A percentile compares a stretch with the other conserved stretches of the same genome.
Evolutionary conservation across 1,140 invertebrate genomes (phyloP).

Genomic region (Drosophila ironensis): DNA sequence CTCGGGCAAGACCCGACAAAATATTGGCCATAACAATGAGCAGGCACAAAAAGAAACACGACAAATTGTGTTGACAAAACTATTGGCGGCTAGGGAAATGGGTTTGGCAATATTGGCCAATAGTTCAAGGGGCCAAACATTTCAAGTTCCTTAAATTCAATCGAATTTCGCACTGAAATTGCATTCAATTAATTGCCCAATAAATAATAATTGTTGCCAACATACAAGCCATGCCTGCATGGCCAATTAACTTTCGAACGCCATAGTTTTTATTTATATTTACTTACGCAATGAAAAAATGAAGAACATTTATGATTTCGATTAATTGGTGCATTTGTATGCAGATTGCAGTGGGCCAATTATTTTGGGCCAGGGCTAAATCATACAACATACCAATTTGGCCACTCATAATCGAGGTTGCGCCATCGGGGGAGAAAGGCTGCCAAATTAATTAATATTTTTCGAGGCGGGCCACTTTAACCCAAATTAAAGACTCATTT

Average conservation of each 20-base stretch:
- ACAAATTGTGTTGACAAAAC: slow-evolving; percentile 1
- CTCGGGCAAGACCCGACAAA: slow-evolving; percentile 10
- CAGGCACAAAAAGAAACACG: slow-evolving; percentile 5
- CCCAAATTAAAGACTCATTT: slow-evolving; percentile 31
- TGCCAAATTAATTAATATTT: slow-evolving; percentile 39
- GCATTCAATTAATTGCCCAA: slow-evolving; percentile 21
- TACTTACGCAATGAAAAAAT: slow-evolving; percentile 26
- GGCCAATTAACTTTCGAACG: slow-evolving; percentile 20
- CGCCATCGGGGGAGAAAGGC: slow-evolving; percentile 47
- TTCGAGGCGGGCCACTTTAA: slow-evolving; percentile 43
- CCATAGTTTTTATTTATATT: slow-evolving; percentile 14
- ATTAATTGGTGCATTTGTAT: slow-evolving; percentile 73
- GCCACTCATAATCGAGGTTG: slow-evolving; percentile 48
- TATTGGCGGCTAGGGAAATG: slow-evolving; percentile 1
- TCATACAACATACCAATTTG: slow-evolving; percentile 41
- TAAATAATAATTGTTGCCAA: slow-evolving; percentile 17
- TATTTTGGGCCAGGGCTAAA: slow-evolving; percentile 23
- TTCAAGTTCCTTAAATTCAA: slow-evolving; percentile 4
- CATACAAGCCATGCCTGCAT: neutral
- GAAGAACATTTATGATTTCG: slow-evolving; percentile 28
- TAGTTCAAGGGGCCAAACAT: slow-evolving; percentile 28
- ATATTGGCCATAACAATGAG: slow-evolving; percentile 43
- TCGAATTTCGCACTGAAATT: slow-evolving; percentile 7
- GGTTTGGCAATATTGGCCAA: slow-evolving; percentile 35
- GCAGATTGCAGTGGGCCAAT: slow-evolving; percentile 43